Evolutionary conservation across 2,113 vertebrate species (phyloP).

Genomic region (Prionailurus viverrinus): DNA sequence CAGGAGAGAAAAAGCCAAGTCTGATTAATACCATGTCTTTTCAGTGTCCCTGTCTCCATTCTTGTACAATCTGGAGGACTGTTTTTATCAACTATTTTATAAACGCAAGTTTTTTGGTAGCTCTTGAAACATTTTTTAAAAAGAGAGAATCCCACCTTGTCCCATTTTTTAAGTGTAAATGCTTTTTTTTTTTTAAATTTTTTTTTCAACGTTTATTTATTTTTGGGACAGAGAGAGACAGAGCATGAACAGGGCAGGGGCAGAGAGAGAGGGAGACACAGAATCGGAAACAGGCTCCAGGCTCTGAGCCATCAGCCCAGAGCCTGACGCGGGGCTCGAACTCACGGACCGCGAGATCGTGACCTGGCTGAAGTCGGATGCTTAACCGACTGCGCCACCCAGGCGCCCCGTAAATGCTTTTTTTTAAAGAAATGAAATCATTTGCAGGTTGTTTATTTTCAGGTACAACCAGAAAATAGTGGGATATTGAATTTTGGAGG

Average conservation of each 20-base stretch:
- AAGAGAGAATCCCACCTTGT: constrained; percentile 86
- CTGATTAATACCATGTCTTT: constrained; percentile 89
- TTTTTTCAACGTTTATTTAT: constrained; percentile 64
- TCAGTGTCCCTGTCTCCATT: constrained; percentile 90
- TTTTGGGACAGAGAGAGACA: no score
- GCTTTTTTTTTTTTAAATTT: constrained; percentile 86
- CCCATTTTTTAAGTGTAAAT: constrained; percentile 88
- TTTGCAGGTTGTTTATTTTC: constrained; percentile 86
- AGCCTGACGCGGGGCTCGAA: no score
- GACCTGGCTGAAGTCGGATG: no score
- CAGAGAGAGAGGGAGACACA: no score
- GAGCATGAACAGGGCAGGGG: no score
- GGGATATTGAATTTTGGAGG: constrained; percentile 67
- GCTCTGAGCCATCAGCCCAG: no score
- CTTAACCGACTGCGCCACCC: no score
- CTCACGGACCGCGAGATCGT: no score
- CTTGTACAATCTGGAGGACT: constrained; percentile 99
- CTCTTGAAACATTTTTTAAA: constrained; percentile 92
- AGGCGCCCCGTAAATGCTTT: constrained; percentile 83
- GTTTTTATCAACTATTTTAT: constrained; percentile 99
- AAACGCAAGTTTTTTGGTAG: constrained; percentile 97
- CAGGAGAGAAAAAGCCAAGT: constrained; percentile 91
- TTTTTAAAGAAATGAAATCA: constrained; percentile 87
- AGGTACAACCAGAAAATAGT: constrained; percentile 85
- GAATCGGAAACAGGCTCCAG: no score